Conservation (phyloP, 2,113 vertebrate species). For the Austrofundulus limnaeus region DNA sequence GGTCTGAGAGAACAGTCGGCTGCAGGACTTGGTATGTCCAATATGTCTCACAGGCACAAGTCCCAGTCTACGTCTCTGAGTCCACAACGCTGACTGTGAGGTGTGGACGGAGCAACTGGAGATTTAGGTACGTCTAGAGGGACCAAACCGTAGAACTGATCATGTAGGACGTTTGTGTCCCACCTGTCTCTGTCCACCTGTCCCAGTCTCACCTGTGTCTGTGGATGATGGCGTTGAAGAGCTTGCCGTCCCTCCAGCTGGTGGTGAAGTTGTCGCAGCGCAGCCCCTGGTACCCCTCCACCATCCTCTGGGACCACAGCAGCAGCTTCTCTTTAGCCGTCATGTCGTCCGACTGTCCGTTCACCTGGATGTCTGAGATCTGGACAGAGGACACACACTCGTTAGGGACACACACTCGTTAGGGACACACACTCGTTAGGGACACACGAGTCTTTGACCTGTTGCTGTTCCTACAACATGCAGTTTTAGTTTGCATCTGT, state of each 20-base stretch:
- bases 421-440: neutral
- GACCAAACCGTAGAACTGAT: neutral
- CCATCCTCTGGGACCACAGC: constrained; percentile 95
- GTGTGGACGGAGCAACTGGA: too few relatives aligned
- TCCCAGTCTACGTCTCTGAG: too few relatives aligned
- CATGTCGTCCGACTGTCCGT: constrained; percentile 96
- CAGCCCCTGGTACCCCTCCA: constrained; percentile 90
- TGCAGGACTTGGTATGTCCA: too few relatives aligned
- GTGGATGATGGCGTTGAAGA: constrained; percentile 95
- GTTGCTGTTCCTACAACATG: too few relatives aligned
- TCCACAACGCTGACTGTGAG: too few relatives aligned
- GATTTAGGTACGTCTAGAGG: neutral
- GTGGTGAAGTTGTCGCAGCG: constrained; percentile 95
- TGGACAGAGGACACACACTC: constrained; percentile 49
- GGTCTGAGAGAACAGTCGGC: too few relatives aligned
- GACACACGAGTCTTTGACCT: neutral
- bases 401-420: too few relatives aligned
- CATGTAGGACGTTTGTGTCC: too few relatives aligned
- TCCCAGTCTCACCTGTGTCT: constrained; percentile 84
- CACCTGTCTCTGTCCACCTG: too few relatives aligned
- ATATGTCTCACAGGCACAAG: too few relatives aligned
- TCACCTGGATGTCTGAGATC: constrained; percentile 98
- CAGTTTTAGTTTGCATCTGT: too few relatives aligned
- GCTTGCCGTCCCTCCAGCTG: constrained; percentile 92
- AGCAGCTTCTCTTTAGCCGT: constrained; percentile 97